Evolutionary conservation across 2,113 vertebrate species (phyloP), one percentile per base, ranked within the genome.

Genomic region (Hippocampus comes): DNA sequence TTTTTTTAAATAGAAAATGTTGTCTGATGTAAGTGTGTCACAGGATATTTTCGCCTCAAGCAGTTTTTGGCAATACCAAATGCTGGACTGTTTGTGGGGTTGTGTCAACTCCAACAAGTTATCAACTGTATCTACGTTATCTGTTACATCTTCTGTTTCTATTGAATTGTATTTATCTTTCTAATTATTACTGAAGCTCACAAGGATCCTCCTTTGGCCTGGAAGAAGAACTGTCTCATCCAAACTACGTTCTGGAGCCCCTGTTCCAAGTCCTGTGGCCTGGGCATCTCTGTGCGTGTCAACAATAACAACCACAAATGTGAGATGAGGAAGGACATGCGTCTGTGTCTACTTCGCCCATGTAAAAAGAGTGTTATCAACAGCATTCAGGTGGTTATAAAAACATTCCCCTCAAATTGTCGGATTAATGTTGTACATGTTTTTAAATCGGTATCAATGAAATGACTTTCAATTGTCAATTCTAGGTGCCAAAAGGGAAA

Each of bases 161-260:
- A 38, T 38, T 38, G 34, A 38, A 20, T 20, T 43, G 17, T 51
- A 18, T 20, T 17, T 34, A 30, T 63, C 77, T 79, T 75, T 87
- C 86, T 90, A 89, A 91, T 84, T 90, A 80, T 89, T 81, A 86
- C 86, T 93, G 89, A 91, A 98, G 97, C 91, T 94, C 98, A 95
- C 90, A 98, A 94, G 93, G 93, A 90, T 88, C 92, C 93, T 84
- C 95, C 95, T 25, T 92, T 97, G 83, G 92, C 92, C 88, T 93
- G 95, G 95, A 97, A 95, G 93, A 95, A 92, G 74, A 96, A 95
- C 78, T 99, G 97, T 82, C 87, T 97, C 49, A 84, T 98, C 53
- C 97, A 99, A 90, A 95, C 93, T 59, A 97, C 95, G 0, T 93
- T 93, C 66, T 99, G 97, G 97, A 95, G 94, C 38, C 91, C 95